These are phyloP conservation scores for Echinarachnius parma DNA, from an alignment of 53 echinoderm and acorn worm genomes.

Conservation along the genomic window DNA sequence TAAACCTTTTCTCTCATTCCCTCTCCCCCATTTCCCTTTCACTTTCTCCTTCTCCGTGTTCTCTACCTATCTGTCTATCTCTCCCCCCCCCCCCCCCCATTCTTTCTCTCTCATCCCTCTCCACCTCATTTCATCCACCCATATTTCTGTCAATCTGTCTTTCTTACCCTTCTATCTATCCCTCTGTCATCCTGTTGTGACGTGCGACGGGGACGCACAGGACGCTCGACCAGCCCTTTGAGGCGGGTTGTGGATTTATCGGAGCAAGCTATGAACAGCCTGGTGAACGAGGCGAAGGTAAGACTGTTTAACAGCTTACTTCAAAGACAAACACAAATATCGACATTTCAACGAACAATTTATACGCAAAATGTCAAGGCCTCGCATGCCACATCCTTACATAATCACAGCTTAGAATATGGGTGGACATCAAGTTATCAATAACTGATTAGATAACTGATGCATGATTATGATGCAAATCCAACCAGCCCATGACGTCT, in stretches of 20 bases:
- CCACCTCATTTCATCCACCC: too few relatives aligned
- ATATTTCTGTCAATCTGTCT: neutral
- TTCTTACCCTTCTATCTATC: neutral
- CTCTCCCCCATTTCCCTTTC: neutral
- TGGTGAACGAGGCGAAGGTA: slow-evolving; percentile 34
- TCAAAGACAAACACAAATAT: too few relatives aligned
- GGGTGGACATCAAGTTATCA: too few relatives aligned
- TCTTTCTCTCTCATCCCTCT: neutral
- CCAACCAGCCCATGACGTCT: too few relatives aligned
- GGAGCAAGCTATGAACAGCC: slow-evolving; percentile 32
- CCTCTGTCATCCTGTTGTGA: neutral
- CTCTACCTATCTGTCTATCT: neutral
- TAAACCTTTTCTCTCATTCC: neutral
- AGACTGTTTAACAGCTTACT: too few relatives aligned
- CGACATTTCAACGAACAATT: too few relatives aligned
- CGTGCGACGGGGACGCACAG: neutral
- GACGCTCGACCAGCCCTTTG: slow-evolving; percentile 22
- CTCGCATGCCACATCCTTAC: too few relatives aligned
- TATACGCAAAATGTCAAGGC: too few relatives aligned
- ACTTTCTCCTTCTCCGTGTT: neutral
- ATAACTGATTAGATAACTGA: too few relatives aligned
- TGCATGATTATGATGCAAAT: too few relatives aligned
- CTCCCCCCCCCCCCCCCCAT: neutral
- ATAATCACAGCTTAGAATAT: too few relatives aligned
- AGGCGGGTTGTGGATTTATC: slow-evolving; percentile 35